Evolutionary conservation across 2,113 vertebrate species (phyloP).

Genomic region (Petaurus breviceps): DNA sequence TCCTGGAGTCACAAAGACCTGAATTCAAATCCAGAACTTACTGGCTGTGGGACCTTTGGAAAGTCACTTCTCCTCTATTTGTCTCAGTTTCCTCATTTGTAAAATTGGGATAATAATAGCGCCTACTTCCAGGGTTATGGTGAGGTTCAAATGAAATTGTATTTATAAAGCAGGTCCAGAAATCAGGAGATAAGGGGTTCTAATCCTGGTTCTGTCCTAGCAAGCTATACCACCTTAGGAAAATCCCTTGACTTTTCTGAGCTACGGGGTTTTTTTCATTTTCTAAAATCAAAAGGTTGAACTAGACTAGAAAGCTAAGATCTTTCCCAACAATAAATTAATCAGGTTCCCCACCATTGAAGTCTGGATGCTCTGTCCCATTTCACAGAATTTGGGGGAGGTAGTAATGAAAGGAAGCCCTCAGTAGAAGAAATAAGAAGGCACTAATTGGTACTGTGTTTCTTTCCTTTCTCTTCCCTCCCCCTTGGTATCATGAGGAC

Average conservation of each 20-base stretch:
- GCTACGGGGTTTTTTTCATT: neutral
- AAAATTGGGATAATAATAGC: neutral
- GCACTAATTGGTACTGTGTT: neutral
- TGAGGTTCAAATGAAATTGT: neutral
- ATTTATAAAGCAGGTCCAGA: neutral
- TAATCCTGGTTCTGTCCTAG: neutral
- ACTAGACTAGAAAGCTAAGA: neutral
- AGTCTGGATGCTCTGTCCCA: neutral
- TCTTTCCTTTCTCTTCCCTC: neutral
- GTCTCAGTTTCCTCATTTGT: neutral
- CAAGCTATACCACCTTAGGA: neutral
- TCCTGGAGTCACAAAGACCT: neutral
- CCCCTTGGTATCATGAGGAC: neutral
- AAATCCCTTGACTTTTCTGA: neutral
- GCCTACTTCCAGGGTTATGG: neutral
- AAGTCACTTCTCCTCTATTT: neutral
- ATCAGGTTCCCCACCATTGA: neutral
- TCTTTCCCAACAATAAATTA: neutral
- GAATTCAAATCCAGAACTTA: neutral
- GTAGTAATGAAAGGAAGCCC: neutral
- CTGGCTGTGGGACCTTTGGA: neutral
- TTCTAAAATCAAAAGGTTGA: neutral
- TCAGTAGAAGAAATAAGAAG: neutral
- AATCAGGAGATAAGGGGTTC: neutral
- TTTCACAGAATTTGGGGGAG: neutral